phyloP scores from a whole-genome alignment of 1,140 invertebrate species.

The Agrypnia vestita region DNA sequence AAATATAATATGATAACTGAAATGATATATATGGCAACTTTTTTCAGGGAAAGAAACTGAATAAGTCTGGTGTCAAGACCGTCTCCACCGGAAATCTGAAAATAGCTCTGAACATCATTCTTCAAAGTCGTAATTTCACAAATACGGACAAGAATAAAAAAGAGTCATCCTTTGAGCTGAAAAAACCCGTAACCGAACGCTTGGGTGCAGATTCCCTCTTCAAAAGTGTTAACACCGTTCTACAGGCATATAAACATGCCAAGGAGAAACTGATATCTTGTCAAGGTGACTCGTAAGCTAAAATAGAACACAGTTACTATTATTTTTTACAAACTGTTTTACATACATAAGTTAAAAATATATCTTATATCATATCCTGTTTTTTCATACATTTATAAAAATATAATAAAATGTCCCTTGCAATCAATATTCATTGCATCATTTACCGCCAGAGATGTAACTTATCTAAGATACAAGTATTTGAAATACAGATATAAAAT shows the following conservation, averaged over 20 bases:
- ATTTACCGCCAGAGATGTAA: no score
- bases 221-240: constrained; percentile 56
- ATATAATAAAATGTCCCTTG: no score
- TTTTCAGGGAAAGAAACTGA: constrained; percentile 52
- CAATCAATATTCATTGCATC: no score
- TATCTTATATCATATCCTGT: no score
- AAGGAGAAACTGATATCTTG: constrained; percentile 49
- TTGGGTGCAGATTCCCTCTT: constrained; percentile 50
- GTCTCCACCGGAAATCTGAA: constrained; percentile 50
- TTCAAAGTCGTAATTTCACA: constrained; percentile 51
- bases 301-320: not conserved
- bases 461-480: no score
- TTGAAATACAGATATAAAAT: no score
- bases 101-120: constrained; percentile 50
- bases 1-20: no score
- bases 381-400: no score
- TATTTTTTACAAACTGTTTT: no score
- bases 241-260: constrained; percentile 56
- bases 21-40: no score
- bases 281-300: constrained; percentile 20
- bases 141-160: not conserved
- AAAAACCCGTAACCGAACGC: constrained; percentile 23
- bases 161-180: constrained; percentile 1
- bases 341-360: no score
- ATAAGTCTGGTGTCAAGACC: constrained; percentile 47